Base-by-base conservation (phyloP, 1,140 invertebrate species). In the Cherax quadricarinatus region DNA sequence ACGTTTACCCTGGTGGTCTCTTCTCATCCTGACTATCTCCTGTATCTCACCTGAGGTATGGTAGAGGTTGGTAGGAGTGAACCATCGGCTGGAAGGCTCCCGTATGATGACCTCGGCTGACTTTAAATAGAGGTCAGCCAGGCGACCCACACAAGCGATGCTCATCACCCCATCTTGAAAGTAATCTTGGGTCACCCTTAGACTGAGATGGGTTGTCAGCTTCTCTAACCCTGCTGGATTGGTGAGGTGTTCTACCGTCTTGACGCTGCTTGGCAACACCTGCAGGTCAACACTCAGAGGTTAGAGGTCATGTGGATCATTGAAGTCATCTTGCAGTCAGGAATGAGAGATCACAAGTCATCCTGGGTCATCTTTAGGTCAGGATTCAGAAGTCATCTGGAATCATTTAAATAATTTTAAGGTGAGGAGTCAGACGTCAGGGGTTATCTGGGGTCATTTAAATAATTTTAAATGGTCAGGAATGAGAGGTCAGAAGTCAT, bases 51-150 rank as follows among this genome's bases (percentile, higher is more conserved):
- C 89, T 87, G 89, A 91, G 4, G 92, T 91, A 62, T 89, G 93
- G 86, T 93, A 93, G 18, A 93, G 85, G 73, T 93, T 92, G 78
- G 80, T 89, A 18, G 53, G 82, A 41, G 86, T 73, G 62, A 93
- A 92, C 93, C 93, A 93, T 9, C 81, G 78, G 12, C 84, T 88
- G 21, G 93, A 93, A 1, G 93, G 93, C 53, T 93, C 93, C 73
- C 62, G 24, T 51, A 93, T 89, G 85, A 82, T 84, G 73, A 93
- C 83, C 66, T 88, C 66, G 14, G 78, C 62, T n/a, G 88, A 78
- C 81, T 73, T 62, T 70, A 57, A 16, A 86, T 93, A 93, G 70
- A 93, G 88, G 66, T 89, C 62, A n/a, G 93, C 89, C 66, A 93
- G 66, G 14, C 53, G 24, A 6, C 70, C 93, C 79, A 60, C 81